Evolutionary conservation across 37 sponge, comb jelly and placozoan genomes (phyloP), one percentile per base, ranked within the genome.

Genomic region (Oscarella lobularis): DNA sequence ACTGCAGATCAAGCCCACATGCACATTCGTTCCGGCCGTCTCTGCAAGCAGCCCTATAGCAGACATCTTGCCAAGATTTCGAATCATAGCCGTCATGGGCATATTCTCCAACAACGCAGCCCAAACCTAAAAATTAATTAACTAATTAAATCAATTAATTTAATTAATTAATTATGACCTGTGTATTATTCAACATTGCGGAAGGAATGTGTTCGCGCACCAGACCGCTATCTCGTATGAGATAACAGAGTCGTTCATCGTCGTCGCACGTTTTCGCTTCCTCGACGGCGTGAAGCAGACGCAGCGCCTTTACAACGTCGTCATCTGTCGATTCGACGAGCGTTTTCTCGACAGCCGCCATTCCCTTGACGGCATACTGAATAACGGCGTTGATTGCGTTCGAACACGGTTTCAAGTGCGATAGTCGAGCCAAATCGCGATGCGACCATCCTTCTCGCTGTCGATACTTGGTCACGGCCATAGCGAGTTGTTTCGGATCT

Each of bases 71-170:
- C 88, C 88, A 29, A 87, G 81, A 69, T 87, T 87, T 2, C 88
- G 65, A 40, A 87, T 87, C 88, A 87, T 84, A 38, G 88, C 88
- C 6, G 88, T 87, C 88, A 87, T 83, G 0, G 88, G 88, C 88
- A 87, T 87, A 27, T 80, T 76, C 38, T 87, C 81, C 27, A 87
- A 78, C 67, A 87, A 77, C n/a, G 80, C 81, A 38, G 67, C 73
- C 88, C 88, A 87, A 33, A 87, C 78, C 84, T 87, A 37, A 33
- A 36, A 54, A 41, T 9, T n/a, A n/a, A n/a, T n/a, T n/a, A n/a
- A n/a, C n/a, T 33, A 33, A 20, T 20, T n/a, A n/a, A n/a, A n/a
- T n/a, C n/a, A n/a, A n/a, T n/a, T n/a, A n/a, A n/a, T n/a, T n/a
- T n/a, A n/a, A n/a, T 69, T 69, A 9, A 6, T n/a, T 2, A 2